These are phyloP conservation scores for Sandelia bainsii DNA, from an alignment of 2,797 vertebrate species.

Conservation along the genomic window DNA sequence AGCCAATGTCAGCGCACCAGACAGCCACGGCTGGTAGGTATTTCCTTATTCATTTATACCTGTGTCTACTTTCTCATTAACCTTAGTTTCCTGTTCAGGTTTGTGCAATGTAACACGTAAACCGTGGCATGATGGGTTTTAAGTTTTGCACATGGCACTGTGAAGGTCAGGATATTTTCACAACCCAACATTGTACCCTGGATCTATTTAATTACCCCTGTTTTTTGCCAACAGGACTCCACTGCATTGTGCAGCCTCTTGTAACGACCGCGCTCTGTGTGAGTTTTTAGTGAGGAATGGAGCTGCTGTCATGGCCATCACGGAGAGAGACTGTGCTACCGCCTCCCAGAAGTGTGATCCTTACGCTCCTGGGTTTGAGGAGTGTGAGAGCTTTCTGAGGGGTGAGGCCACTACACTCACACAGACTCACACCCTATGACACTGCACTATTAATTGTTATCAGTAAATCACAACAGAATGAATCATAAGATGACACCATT, in stretches of 20 bases:
- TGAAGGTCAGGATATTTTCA: neutral
- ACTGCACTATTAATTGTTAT: neutral
- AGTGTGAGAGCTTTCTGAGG: constrained; percentile 89
- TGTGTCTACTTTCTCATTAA: neutral
- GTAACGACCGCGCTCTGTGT: constrained; percentile 90
- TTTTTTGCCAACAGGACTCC: constrained; percentile 86
- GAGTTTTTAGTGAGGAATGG: constrained; percentile 91
- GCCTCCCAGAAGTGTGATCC: constrained; percentile 94
- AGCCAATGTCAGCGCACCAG: constrained; percentile 91
- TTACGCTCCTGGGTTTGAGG: constrained; percentile 85
- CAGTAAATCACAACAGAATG: neutral
- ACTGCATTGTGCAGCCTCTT: constrained; percentile 92
- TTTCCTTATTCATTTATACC: neutral
- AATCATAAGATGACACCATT: constrained; percentile 13
- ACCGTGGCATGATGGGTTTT: neutral
- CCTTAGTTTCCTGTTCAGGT: neutral
- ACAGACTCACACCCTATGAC: neutral
- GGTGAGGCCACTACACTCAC: constrained; percentile 75
- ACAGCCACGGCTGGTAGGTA: constrained; percentile 92
- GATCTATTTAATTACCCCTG: neutral
- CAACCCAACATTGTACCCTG: neutral
- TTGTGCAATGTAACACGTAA: neutral
- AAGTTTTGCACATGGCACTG: neutral
- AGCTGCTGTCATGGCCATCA: constrained; percentile 90
- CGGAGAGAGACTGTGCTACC: constrained; percentile 88